Conservation (phyloP, 1,140 invertebrate species). For the Sarcophaga peregrina region DNA sequence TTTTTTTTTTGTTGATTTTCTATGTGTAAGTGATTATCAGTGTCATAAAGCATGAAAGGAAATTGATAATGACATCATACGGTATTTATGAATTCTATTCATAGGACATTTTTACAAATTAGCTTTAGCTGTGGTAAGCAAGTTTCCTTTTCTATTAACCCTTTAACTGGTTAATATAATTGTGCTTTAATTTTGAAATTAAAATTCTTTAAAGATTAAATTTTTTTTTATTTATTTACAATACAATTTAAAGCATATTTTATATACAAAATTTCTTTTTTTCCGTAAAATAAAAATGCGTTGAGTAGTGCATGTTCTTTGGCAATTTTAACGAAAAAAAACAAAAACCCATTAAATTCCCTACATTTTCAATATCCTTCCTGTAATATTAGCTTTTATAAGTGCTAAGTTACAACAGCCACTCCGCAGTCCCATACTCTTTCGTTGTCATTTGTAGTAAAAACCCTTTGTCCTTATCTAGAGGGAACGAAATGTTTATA, state of each 20-base stretch:
- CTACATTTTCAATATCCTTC: neutral
- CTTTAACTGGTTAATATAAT: too few species aligned
- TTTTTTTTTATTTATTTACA: too few species aligned
- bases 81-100: neutral
- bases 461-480: too few species aligned
- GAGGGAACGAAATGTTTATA: too few species aligned
- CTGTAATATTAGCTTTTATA: slow-evolving; percentile 12
- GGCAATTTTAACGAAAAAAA: neutral
- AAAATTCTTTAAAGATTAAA: neutral
- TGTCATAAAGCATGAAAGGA: neutral
- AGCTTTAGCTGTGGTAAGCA: slow-evolving; percentile 2
- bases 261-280: too few species aligned
- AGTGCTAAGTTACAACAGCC: neutral
- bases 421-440: too few species aligned
- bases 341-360: neutral
- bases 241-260: too few species aligned
- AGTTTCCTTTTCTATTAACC: neutral
- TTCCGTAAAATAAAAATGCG: too few species aligned
- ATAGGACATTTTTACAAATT: neutral
- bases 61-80: slow-evolving; percentile 1
- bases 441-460: too few species aligned
- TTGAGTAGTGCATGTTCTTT: neutral
- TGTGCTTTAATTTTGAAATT: too few species aligned
- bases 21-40: too few species aligned
- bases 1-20: too few species aligned